Evolutionary conservation across 2,888 invertebrate genomes (phyloP).

Genomic region (Eupelmus urozonus): DNA sequence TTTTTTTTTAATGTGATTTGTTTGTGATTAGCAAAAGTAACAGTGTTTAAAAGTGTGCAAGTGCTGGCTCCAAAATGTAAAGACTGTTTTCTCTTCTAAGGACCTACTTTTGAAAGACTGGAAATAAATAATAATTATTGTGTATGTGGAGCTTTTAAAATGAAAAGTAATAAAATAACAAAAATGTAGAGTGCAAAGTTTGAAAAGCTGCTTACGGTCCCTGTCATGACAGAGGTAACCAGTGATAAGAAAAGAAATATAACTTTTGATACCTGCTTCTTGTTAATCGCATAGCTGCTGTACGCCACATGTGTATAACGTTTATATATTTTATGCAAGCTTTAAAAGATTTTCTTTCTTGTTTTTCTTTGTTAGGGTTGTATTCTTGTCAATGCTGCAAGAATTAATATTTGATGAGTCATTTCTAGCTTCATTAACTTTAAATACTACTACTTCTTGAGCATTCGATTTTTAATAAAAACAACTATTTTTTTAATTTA

Average conservation of each 20-base stretch:
- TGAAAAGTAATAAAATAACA: background rate
- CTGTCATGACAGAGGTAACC: constrained; percentile 8
- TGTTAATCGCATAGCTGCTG: constrained; percentile 43
- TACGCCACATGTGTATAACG: constrained; percentile 3
- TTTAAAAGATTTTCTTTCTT: background rate
- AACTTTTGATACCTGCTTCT: constrained; percentile 18
- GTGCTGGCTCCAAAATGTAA: constrained; percentile 19
- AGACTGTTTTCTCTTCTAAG: constrained; percentile 2
- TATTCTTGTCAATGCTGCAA: background rate
- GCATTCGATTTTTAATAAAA: background rate
- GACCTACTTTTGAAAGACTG: constrained; percentile 32
- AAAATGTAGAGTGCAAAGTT: background rate
- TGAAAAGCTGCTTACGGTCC: background rate
- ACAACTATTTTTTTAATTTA: background rate
- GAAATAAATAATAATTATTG: background rate
- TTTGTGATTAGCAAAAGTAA: background rate
- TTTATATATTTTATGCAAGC: background rate
- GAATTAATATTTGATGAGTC: background rate
- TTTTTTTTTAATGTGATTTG: constrained; percentile 9
- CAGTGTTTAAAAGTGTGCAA: background rate
- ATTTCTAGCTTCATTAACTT: background rate
- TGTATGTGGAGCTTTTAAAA: background rate
- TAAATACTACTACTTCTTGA: background rate
- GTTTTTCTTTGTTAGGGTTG: background rate
- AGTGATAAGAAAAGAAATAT: background rate